phyloP scores from a whole-genome alignment of 1,140 invertebrate genomes.

The Apis dorsata region DNA sequence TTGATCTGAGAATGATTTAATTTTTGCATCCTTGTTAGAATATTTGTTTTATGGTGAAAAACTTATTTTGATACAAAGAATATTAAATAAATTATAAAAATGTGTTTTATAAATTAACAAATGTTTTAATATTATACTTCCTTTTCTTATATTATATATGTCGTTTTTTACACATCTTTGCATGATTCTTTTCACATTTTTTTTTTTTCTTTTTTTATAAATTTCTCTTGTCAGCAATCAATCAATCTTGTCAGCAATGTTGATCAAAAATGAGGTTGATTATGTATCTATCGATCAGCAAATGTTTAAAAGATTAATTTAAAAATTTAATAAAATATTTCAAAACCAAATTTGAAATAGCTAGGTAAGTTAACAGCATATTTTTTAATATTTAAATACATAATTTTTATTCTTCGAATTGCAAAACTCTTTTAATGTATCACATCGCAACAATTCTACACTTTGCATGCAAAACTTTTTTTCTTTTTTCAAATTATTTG shows the following conservation, averaged over 20 bases:
- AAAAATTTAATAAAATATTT: not conserved
- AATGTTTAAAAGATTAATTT: too few species aligned
- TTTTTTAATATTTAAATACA: not conserved
- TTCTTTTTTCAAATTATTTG: not conserved
- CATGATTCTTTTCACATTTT: not conserved
- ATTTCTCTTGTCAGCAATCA: not conserved
- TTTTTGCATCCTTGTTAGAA: conserved; percentile 7
- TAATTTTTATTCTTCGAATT: not conserved
- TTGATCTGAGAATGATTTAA: not conserved
- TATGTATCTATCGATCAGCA: too few species aligned
- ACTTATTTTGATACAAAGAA: not conserved
- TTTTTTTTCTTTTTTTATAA: not conserved
- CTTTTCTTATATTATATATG: not conserved
- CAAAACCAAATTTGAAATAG: not conserved
- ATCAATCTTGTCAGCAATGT: not conserved
- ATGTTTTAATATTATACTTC: too few species aligned
- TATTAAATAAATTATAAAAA: too few species aligned
- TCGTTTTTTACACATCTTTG: not conserved
- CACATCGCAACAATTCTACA: conserved; percentile 7
- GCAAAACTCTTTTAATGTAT: not conserved
- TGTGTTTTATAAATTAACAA: too few species aligned
- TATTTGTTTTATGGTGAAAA: not conserved
- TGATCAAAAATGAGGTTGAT: too few species aligned
- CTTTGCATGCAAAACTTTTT: conserved; percentile 23
- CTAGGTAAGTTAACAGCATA: not conserved